phyloP scores from a whole-genome alignment of 2,888 invertebrate genomes.

The Calliphora vomitoria region DNA sequence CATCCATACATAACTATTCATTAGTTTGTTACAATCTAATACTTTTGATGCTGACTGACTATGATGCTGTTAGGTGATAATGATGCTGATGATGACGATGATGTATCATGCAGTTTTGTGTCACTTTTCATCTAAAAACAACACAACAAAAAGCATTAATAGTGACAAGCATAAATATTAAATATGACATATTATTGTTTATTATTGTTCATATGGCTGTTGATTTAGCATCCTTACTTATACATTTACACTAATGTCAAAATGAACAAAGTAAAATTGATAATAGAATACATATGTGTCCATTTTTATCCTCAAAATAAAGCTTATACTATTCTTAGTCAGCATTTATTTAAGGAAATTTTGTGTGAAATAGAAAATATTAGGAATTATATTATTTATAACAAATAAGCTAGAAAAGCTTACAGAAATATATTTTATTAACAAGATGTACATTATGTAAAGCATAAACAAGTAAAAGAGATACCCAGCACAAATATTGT shows the following conservation, averaged over 20 bases:
- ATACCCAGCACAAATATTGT: no score
- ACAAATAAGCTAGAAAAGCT: no score
- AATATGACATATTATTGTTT: constrained; percentile 63
- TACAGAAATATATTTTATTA: no score
- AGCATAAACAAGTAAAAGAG: not conserved
- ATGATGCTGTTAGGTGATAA: constrained; percentile 11
- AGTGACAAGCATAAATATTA: constrained; percentile 67
- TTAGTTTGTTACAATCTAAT: constrained; percentile 16
- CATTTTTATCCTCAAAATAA: not conserved
- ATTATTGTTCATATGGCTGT: constrained; percentile 40
- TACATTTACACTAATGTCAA: not conserved
- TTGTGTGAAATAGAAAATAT: not conserved
- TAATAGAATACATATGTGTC: not conserved
- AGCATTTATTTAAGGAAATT: constrained; percentile 2
- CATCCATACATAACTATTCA: not conserved
- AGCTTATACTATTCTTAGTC: not conserved
- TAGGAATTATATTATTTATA: not conserved
- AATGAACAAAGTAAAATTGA: not conserved
- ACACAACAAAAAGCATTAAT: constrained; percentile 25
- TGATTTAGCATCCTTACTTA: constrained; percentile 17
- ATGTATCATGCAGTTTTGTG: constrained; percentile 44
- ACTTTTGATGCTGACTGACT: not conserved
- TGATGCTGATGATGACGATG: constrained; percentile 13
- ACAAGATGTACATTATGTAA: no score
- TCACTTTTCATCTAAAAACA: constrained; percentile 18